These are phyloP conservation scores for Phyllostomus hastatus DNA, from an alignment of 2,113 vertebrate genomes.

Conservation along the genomic window DNA sequence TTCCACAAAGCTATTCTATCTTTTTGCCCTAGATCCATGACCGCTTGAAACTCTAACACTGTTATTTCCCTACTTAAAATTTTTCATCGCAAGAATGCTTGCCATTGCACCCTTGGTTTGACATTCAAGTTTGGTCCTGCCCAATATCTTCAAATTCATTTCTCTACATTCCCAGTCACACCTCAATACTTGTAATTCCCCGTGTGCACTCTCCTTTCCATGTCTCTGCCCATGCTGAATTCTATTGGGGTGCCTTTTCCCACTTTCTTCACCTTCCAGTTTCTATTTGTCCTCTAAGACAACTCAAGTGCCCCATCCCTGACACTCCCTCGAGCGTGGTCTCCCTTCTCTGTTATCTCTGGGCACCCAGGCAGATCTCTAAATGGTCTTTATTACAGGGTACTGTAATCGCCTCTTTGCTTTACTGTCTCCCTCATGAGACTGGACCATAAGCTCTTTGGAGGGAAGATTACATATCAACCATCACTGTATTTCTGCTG, in stretches of 20 bases:
- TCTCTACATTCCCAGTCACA: background rate
- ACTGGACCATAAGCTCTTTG: background rate
- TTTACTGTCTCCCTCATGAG: background rate
- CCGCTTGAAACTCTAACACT: background rate
- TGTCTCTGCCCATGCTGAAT: background rate
- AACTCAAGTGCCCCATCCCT: background rate
- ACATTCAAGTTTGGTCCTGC: background rate
- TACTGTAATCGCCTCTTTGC: background rate
- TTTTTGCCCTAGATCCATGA: background rate
- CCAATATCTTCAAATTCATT: background rate
- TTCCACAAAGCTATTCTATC: background rate
- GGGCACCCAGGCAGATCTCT: background rate
- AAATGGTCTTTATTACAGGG: background rate
- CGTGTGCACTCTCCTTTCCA: background rate
- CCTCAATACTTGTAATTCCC: background rate
- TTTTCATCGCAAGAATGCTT: background rate
- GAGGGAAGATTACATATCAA: background rate
- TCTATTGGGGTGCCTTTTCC: background rate
- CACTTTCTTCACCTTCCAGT: background rate
- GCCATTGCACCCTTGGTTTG: background rate
- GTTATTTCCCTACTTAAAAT: background rate
- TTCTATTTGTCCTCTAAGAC: background rate
- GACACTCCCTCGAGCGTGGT: background rate
- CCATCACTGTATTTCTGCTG: background rate
- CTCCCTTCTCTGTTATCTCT: background rate